phyloP scores from a whole-genome alignment of 2,888 invertebrate species.

The Tricholauxania praeusta region DNA sequence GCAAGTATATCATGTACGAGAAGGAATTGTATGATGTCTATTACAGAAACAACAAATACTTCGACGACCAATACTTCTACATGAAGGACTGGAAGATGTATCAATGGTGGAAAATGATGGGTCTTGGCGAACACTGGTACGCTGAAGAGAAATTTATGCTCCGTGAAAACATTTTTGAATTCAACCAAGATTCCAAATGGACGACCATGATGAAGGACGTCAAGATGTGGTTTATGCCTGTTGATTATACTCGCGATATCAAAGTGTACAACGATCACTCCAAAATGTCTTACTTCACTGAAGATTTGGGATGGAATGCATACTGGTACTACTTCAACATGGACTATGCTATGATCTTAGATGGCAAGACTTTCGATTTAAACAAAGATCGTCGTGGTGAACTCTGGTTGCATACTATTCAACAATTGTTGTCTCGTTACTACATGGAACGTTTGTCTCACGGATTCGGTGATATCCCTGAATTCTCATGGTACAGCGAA shows the following conservation, averaged over 20 bases:
- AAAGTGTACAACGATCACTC: conserved; percentile 70
- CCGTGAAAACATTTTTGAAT: conserved; percentile 49
- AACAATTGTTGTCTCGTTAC: conserved; percentile 78
- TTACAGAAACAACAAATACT: conserved; percentile 43
- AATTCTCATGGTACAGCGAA: conserved; percentile 68
- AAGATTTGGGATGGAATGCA: conserved; percentile 76
- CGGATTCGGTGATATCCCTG: conserved; percentile 74
- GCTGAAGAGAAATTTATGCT: conserved; percentile 46
- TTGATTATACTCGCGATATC: conserved; percentile 72
- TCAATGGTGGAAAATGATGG: conserved; percentile 57
- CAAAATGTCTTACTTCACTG: conserved; percentile 75
- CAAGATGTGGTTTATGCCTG: conserved; percentile 57
- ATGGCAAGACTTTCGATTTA: conserved; percentile 69
- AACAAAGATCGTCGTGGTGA: conserved; percentile 73
- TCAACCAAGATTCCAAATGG: conserved; percentile 47
- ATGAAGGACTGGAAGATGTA: conserved; percentile 52
- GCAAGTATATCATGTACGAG: conserved; percentile 65
- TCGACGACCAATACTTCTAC: conserved; percentile 45
- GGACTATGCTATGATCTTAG: conserved; percentile 74
- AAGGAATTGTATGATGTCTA: conserved; percentile 51
- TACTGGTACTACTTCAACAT: conserved; percentile 74
- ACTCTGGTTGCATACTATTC: conserved; percentile 74
- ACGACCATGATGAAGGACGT: conserved; percentile 44
- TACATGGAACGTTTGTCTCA: conserved; percentile 80
- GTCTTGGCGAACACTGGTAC: conserved; percentile 50